A percentile compares a stretch with the other conserved stretches of the same genome.
phyloP scores from a whole-genome alignment of 2,113 vertebrate genomes.

The Oreochromis niloticus region DNA sequence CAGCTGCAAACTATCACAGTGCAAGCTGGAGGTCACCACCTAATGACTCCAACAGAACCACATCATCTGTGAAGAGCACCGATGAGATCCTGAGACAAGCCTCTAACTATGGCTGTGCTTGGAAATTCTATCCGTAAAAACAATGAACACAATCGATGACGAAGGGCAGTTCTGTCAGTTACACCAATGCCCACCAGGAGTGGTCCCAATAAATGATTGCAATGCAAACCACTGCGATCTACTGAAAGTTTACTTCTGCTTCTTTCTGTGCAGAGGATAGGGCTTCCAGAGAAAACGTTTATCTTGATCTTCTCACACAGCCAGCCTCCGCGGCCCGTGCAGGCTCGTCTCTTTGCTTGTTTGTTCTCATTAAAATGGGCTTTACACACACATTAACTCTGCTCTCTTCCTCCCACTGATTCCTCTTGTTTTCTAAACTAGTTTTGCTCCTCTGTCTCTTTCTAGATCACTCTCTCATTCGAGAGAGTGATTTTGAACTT shows the following conservation, averaged over 20 bases:
- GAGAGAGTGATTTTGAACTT: neutral
- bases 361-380: conserved; percentile 23
- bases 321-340: neutral
- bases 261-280: neutral
- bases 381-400: neutral
- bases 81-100: neutral
- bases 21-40: neutral
- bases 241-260: neutral
- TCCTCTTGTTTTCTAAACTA: neutral
- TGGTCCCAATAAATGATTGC: neutral
- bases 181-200: neutral
- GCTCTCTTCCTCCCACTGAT: neutral
- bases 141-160: neutral
- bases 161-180: too few species aligned
- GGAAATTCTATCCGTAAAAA: neutral
- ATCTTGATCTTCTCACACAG: neutral
- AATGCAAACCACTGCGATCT: neutral
- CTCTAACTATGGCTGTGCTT: neutral
- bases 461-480: neutral
- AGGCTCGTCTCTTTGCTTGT: conserved; percentile 3
- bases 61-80: neutral
- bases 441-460: neutral
- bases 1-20: neutral
- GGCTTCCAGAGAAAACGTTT: neutral
- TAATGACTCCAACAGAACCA: neutral